Percentiles rank a stretch among this genome's conserved stretches.
phyloP scores from a whole-genome alignment of 2,888 invertebrate species.

The Cistogaster globosa region DNA sequence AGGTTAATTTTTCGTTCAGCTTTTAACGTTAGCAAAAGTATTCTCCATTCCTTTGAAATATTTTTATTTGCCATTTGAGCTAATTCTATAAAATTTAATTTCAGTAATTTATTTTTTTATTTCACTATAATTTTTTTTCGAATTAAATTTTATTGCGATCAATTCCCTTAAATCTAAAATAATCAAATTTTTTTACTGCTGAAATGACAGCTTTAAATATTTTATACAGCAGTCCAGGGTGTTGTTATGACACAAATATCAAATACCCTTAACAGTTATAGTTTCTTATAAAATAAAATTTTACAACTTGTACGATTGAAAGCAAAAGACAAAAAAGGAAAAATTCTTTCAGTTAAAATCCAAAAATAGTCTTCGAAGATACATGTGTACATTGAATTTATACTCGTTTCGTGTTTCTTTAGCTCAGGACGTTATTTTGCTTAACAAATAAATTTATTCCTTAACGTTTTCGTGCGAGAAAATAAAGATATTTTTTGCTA shows the following conservation, averaged over 20 bases:
- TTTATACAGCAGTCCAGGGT: not conserved
- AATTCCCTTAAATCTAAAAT: not conserved
- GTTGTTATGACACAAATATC: slow-evolving; percentile 1
- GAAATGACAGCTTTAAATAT: not conserved
- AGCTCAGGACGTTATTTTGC: slow-evolving; percentile 21
- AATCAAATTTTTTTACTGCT: not conserved
- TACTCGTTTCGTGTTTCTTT: not conserved
- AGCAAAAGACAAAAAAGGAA: too few species aligned
- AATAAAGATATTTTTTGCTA: not conserved
- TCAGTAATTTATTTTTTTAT: too few species aligned
- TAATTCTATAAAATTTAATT: too few species aligned
- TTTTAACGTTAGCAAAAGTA: too few species aligned
- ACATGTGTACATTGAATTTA: slow-evolving; percentile 22
- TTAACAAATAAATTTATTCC: slow-evolving; percentile 21
- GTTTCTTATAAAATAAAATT: slow-evolving; percentile 13
- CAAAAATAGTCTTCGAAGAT: not conserved
- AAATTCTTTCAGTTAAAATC: too few species aligned
- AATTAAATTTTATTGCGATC: too few species aligned
- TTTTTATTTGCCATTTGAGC: too few species aligned
- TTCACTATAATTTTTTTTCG: too few species aligned
- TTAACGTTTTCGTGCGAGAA: too few species aligned
- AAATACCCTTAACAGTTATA: not conserved
- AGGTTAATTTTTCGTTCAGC: too few species aligned
- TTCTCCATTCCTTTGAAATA: too few species aligned
- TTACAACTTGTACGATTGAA: not conserved